Evolutionary conservation across 2,888 invertebrate genomes (phyloP), one percentile per base, ranked within the genome.

Genomic region (Craniophora ligustri): DNA sequence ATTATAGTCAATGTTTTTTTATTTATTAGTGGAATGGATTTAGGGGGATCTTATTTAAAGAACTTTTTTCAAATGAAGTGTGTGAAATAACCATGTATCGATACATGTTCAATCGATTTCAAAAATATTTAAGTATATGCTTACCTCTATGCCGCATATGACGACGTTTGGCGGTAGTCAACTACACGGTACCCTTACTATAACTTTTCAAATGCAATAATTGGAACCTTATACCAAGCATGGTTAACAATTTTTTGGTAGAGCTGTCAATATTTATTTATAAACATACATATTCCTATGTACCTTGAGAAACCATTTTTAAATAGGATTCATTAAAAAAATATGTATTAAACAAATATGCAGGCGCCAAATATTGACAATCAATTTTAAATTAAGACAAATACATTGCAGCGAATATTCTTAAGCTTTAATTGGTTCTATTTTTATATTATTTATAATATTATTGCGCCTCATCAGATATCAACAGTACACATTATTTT

Each of bases 161-260:
- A 39, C 67, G 67, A 57, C 67, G 42, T 72, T 72, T 70, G 74
- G 72, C 71, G 67, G 53, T 57, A 60, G 60, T 67, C 66, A 54
- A 45, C 50, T 69, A 63, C 65, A 64, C 50, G 47, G 58, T 56
- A 69, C 55, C 48, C 58, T 70, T 64, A 73, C 47, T 39, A 51
- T 72, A 72, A 74, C 48, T 58, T 45, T 48, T 60, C 60, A 55
- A 72, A 58, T 67, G 69, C 74, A 60, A 65, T 40, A 51, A 71
- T 66, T 44, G 75, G 72, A 77, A 78, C 73, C 71, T 67, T 76
- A 74, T 59, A 74, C 67, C 68, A 72, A 68, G 23, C 53, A 30
- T 59, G 58, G 68, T 70, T 68, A 75, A 63, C 40, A 49, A 57
- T 77, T 70, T n/a, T 82, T 83, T 83, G 82, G 82, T 82, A 78